These are phyloP conservation scores for Clangula hyemalis DNA, from an alignment of 2,797 vertebrate species.

Conservation along the genomic window DNA sequence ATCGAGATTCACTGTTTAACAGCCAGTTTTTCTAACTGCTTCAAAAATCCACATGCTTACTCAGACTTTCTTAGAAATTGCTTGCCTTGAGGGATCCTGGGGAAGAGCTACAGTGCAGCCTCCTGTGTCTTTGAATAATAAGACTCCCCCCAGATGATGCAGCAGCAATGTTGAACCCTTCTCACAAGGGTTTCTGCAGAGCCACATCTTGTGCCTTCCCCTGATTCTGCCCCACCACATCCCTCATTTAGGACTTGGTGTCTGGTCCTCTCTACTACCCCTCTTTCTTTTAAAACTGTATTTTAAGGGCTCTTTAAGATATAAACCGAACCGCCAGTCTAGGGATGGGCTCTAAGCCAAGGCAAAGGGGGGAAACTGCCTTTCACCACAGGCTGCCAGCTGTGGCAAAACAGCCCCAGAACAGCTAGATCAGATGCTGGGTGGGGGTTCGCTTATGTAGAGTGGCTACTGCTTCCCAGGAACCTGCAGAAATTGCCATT, in stretches of 20 bases:
- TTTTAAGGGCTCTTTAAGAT: neutral
- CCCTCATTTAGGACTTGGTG: neutral
- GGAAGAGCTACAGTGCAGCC: neutral
- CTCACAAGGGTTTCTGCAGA: neutral
- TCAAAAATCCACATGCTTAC: conserved; percentile 10
- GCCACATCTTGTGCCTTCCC: neutral
- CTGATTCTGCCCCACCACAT: neutral
- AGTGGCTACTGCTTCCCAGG: neutral
- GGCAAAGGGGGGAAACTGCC: neutral
- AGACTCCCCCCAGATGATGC: neutral
- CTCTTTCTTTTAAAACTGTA: neutral
- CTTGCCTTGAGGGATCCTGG: neutral
- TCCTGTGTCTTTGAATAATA: neutral
- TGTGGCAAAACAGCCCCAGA: neutral
- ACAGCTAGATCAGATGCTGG: neutral
- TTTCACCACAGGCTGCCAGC: neutral
- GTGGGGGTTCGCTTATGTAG: neutral
- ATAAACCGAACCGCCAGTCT: neutral
- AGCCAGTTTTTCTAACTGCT: neutral
- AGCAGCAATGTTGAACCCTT: neutral
- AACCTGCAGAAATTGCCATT: neutral
- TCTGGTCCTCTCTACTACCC: neutral
- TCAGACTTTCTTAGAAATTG: conserved; percentile 36
- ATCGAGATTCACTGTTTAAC: neutral
- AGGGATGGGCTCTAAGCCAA: neutral